Evolutionary conservation across 2,797 vertebrate genomes (phyloP), one percentile per base, ranked within the genome.

Genomic region (Chelmon rostratus): DNA sequence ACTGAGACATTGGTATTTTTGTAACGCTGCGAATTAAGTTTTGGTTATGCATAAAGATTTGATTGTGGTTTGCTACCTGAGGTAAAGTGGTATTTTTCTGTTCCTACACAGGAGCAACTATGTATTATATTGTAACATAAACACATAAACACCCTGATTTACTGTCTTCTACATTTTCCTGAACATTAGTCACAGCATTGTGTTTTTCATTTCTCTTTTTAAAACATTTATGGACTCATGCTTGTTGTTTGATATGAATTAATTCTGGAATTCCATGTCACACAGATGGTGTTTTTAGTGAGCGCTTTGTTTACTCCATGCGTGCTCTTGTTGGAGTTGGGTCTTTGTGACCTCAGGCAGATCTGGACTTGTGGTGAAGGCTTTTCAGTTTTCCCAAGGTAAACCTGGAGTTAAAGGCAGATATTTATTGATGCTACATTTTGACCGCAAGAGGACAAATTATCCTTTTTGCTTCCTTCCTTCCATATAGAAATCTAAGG

Each of bases 381-480:
- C 15, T 92, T 97, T 23, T 96, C 94, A 0, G 94, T 96, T 80
- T 86, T 97, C 84, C 95, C 97, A 59, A 97, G 97, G 97, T 98
- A 92, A 89, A 72, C 6, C 8, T 58, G 11, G 4, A 61, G 23
- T 81, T 38, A 19, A 57, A 54, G 33, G 8, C 38, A 72, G 47
- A 59, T 47, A 58, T 80, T 53, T 66, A 21, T 1, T 38, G 23
- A 77, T 6, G 15, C 13, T 73, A n/a, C 8, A 52, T 66, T 67
- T 50, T 68, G 21, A 61, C 31, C 8, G 33, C 11, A 0, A 33
- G 12, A 50, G 31, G 19, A 59, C 19, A 50, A 11, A 23, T 23
- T 8, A 6, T 33, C 19, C 0, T 59, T 8, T 59, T 46, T 33
- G 2, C 23, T 25, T 46, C 2, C n/a, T 76, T 11, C 12, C 23